Evolutionary conservation across 2,888 invertebrate species (phyloP), one percentile per base, ranked within the genome.

Genomic region (Lagria hirta): DNA sequence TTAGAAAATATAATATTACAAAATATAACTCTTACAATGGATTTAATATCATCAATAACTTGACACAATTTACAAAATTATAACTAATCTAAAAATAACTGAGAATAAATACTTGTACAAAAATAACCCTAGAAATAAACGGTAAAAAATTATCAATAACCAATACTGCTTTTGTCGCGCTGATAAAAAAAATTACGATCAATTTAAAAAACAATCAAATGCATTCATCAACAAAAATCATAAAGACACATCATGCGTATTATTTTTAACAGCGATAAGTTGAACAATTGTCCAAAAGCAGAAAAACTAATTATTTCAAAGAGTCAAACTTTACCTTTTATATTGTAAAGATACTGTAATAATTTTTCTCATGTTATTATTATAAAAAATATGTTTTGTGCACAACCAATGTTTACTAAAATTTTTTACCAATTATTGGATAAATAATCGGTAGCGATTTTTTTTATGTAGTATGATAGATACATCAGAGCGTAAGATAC

Each of bases 91-190:
- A n/a, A n/a, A n/a, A n/a, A 13, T 14, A 35, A 43, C 26, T 20
- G 41, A 35, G 51, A 59, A 56, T 57, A 57, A 57, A 57, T 59
- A 59, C 49, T 57, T 56, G 52, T 59, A 59, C 55, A 59, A 59
- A 59, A 59, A 59, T 56, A 55, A 57, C 49, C 28, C 30, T 21
- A 35, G n/a, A n/a, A n/a, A 45, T 52, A 51, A 33, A 37, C 22
- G 23, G 37, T 48, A 49, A 30, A 43, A 12, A 43, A 43, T 10
- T 36, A 36, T 30, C 28, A 29, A 43, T 43, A 43, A 32, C 32
- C 29, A 20, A 43, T 36, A 42, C 26, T 34, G 32, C 23, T 22
- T 30, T 17, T 29, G 3, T 12, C 10, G 14, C 10, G 32, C 15
- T 23, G 21, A 22, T 32, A 12, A 29, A 28, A 27, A 30, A 21